Conservation (phyloP, 1,140 invertebrate species). For the Drosophila pallidifrons region DNA sequence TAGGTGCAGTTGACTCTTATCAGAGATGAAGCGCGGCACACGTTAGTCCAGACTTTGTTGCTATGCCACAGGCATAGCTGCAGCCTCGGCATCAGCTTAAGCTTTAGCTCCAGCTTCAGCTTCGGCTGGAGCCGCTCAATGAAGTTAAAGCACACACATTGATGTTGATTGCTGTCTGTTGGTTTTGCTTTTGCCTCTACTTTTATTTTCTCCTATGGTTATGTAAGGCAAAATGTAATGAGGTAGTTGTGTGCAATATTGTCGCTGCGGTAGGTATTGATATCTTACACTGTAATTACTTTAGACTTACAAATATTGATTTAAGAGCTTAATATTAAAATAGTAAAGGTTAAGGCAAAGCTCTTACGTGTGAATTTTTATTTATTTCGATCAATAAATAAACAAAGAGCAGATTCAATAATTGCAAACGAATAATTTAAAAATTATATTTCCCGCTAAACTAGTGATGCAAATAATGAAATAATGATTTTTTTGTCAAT, state of each 20-base stretch:
- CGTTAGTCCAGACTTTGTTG: conserved; percentile 65
- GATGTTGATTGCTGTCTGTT: conserved; percentile 72
- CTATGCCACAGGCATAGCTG: neutral
- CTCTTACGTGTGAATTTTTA: no score
- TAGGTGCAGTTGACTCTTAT: conserved; percentile 79
- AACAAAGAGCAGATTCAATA: no score
- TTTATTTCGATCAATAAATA: no score
- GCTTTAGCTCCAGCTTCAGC: conserved; percentile 5
- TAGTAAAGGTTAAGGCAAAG: no score
- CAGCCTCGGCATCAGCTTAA: neutral
- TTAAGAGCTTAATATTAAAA: no score
- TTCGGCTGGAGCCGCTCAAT: conserved; percentile 7
- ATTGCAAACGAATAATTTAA: neutral
- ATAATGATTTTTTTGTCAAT: neutral
- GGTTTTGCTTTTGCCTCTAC: conserved; percentile 43
- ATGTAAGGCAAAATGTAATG: conserved; percentile 59
- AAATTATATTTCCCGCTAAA: conserved; percentile 24
- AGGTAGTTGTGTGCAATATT: conserved; percentile 47
- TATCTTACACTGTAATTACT: conserved; percentile 19
- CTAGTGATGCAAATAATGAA: conserved; percentile 26
- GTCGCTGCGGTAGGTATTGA: conserved; percentile 72
- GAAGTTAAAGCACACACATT: conserved; percentile 55
- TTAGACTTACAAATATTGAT: conserved; percentile 1
- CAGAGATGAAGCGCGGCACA: conserved; percentile 77
- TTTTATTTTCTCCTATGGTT: conserved; percentile 51